Conservation (phyloP, 2,797 vertebrate genomes). For the Poecilia gillii region DNA sequence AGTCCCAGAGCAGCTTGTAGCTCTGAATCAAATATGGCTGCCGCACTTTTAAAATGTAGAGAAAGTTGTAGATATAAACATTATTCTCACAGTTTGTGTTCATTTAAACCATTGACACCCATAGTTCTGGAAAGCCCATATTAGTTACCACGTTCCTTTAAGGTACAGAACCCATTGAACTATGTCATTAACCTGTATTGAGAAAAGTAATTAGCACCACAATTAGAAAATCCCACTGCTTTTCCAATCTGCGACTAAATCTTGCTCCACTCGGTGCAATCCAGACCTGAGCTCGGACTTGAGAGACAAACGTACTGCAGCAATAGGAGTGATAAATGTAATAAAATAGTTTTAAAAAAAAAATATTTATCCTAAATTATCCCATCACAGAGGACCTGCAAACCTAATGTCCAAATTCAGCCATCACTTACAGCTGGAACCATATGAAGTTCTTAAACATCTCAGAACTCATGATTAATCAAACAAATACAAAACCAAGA, state of each 20-base stretch:
- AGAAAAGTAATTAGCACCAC: neutral
- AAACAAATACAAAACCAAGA: neutral
- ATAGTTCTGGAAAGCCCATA: neutral
- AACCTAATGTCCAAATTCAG: neutral
- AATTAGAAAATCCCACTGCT: neutral
- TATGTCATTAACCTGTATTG: neutral
- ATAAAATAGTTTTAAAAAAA: neutral
- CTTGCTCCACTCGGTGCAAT: neutral
- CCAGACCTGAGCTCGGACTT: neutral
- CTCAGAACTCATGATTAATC: neutral
- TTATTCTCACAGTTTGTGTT: conserved; percentile 3
- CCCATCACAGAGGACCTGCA: neutral
- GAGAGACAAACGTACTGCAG: neutral
- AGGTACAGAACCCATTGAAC: neutral
- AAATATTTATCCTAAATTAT: conserved; percentile 1
- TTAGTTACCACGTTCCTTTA: neutral
- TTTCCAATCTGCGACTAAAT: neutral
- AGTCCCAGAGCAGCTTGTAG: neutral
- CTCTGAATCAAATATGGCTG: neutral
- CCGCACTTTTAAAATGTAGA: neutral
- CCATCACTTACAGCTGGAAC: neutral
- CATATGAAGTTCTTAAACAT: neutral
- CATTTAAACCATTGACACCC: neutral
- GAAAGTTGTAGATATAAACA: neutral
- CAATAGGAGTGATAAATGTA: conserved; percentile 7